phyloP scores from a whole-genome alignment of 2,888 invertebrate genomes.

The Plebejus anna region DNA sequence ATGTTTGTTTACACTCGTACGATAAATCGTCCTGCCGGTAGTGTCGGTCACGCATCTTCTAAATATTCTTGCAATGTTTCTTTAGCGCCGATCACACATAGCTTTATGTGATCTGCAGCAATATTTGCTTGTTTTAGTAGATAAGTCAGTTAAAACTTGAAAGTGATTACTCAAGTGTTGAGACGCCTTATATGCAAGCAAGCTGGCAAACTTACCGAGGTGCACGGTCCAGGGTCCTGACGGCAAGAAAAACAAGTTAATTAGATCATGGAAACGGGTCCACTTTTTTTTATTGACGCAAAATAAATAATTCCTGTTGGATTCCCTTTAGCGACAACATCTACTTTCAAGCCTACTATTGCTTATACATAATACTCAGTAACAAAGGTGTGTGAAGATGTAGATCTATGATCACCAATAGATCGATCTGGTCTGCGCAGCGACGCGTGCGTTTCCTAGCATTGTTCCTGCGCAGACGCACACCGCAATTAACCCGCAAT shows the following conservation, averaged over 20 bases:
- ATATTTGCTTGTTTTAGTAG: not conserved
- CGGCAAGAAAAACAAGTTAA: too few species aligned
- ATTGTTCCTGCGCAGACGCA: constrained; percentile 42
- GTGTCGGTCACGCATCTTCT: constrained; percentile 46
- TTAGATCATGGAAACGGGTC: too few species aligned
- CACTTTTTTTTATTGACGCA: too few species aligned
- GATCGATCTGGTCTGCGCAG: constrained; percentile 42
- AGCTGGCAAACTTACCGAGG: too few species aligned
- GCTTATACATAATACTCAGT: constrained; percentile 2
- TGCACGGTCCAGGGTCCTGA: too few species aligned
- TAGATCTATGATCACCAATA: constrained; percentile 40
- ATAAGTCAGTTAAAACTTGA: not conserved
- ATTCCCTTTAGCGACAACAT: not conserved
- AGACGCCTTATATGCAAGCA: too few species aligned
- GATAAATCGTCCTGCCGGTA: constrained; percentile 63
- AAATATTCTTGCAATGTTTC: constrained; percentile 37
- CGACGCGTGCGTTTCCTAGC: constrained; percentile 46
- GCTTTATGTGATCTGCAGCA: not conserved
- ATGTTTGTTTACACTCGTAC: constrained; percentile 46
- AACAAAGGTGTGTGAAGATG: constrained; percentile 34
- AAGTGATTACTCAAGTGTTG: not conserved
- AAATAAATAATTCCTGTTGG: too few species aligned
- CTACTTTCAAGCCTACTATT: not conserved
- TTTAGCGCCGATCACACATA: not conserved
- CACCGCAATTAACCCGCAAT: constrained; percentile 33